These are phyloP conservation scores for Blomia tropicalis DNA, from an alignment of 2,888 invertebrate genomes.

Conservation along the genomic window DNA sequence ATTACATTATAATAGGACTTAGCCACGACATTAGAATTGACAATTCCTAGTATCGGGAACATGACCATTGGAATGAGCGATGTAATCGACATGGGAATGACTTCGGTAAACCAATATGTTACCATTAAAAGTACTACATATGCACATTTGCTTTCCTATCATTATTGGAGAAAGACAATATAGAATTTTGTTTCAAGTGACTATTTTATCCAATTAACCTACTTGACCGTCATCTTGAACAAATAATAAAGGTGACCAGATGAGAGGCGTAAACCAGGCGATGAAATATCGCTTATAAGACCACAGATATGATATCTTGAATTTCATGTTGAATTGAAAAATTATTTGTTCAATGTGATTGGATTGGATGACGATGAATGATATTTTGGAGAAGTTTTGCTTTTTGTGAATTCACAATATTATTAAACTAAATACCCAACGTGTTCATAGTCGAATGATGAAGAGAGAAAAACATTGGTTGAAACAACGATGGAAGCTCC, in stretches of 20 bases:
- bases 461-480: too few relatives aligned
- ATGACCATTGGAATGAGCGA: slow-evolving; percentile 30
- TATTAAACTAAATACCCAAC: too few relatives aligned
- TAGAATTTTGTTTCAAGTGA: neutral
- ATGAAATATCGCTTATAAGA: neutral
- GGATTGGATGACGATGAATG: too few relatives aligned
- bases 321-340: too few relatives aligned
- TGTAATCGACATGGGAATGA: slow-evolving; percentile 32
- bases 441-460: too few relatives aligned
- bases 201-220: neutral
- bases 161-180: neutral
- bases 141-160: slow-evolving; percentile 32
- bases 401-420: too few relatives aligned
- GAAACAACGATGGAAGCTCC: too few relatives aligned
- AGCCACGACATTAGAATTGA: slow-evolving; percentile 27
- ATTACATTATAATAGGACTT: slow-evolving; percentile 25
- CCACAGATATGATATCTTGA: neutral
- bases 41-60: slow-evolving; percentile 31
- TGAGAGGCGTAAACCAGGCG: slow-evolving; percentile 2
- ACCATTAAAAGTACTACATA: slow-evolving; percentile 34
- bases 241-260: slow-evolving; percentile 6
- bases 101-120: slow-evolving; percentile 33
- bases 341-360: too few relatives aligned
- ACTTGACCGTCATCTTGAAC: neutral
- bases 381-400: too few relatives aligned